phyloP scores from a whole-genome alignment of 2,888 invertebrate species.

The Leucoptera coffeella region DNA sequence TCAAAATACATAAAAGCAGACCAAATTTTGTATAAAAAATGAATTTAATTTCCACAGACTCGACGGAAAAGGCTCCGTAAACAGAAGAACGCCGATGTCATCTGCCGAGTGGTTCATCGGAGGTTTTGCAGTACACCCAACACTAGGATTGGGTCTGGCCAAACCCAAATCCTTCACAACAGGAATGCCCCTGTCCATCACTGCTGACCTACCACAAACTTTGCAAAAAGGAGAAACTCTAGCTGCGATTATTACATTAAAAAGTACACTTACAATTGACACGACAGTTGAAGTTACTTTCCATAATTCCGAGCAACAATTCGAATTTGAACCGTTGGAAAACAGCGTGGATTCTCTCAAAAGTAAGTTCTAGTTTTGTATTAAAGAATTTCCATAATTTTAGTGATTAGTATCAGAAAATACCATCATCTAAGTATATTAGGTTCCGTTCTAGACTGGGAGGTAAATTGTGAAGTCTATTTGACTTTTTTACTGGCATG shows the following conservation, averaged over 20 bases:
- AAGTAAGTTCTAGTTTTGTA: too few species aligned
- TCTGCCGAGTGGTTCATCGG: conserved; percentile 30
- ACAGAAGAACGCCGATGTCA: conserved; percentile 25
- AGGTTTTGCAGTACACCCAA: conserved; percentile 39
- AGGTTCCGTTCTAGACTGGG: too few species aligned
- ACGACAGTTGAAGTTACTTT: conserved; percentile 75
- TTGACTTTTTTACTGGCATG: too few species aligned
- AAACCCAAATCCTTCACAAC: conserved; percentile 24
- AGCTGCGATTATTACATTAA: conserved; percentile 79
- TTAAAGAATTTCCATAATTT: too few species aligned
- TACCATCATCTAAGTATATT: too few species aligned
- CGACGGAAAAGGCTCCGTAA: conserved; percentile 31
- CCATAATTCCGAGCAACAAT: conserved; percentile 73
- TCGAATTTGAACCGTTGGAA: conserved; percentile 73
- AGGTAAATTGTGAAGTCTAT: too few species aligned
- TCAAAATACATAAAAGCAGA: too few species aligned
- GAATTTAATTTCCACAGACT: conserved; percentile 17
- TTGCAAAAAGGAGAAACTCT: conserved; percentile 87
- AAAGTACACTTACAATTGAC: conserved; percentile 79
- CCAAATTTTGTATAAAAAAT: too few species aligned
- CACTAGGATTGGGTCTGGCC: conserved; percentile 32
- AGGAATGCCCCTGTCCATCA: conserved; percentile 68
- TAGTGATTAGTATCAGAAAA: too few species aligned
- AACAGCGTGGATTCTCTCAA: conserved; percentile 66
- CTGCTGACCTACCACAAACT: conserved; percentile 80